A percentile compares a stretch with the other conserved stretches of the same genome.
Conservation (phyloP, 2,797 vertebrate genomes). For the Acanthiza pusilla region DNA sequence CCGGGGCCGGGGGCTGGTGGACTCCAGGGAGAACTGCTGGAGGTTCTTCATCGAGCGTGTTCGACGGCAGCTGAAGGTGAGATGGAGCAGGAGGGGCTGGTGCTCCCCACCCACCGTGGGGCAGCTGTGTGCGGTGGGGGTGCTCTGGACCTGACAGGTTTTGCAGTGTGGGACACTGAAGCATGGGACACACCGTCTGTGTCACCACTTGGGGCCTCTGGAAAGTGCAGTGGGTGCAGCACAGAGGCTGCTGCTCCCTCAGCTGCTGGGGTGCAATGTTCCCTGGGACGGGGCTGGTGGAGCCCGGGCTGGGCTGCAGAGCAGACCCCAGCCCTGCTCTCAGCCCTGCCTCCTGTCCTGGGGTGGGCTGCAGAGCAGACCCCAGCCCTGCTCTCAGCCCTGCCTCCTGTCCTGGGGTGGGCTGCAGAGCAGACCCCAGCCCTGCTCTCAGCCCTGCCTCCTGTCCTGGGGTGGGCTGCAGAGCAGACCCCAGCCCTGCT, state of each 20-base stretch:
- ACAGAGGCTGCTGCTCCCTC: background rate
- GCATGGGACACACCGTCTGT: background rate
- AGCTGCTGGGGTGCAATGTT: background rate
- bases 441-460: background rate
- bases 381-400: accelerated
- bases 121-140: accelerated
- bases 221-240: background rate
- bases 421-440: background rate
- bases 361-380: too few species aligned
- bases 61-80: constrained; percentile 89
- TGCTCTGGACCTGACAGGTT: background rate
- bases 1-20: constrained; percentile 80
- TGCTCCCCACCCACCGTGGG: accelerated
- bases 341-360: background rate
- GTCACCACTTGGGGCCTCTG: background rate
- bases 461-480: background rate
- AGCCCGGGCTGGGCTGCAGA: background rate
- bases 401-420: background rate
- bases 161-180: background rate
- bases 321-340: background rate
- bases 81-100: accelerated
- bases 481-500: background rate
- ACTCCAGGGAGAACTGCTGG: constrained; percentile 91
- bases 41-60: constrained; percentile 92
- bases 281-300: background rate